Conservation (phyloP, 64 coral and sea anemone genomes). For the Platygyra sinensis region DNA sequence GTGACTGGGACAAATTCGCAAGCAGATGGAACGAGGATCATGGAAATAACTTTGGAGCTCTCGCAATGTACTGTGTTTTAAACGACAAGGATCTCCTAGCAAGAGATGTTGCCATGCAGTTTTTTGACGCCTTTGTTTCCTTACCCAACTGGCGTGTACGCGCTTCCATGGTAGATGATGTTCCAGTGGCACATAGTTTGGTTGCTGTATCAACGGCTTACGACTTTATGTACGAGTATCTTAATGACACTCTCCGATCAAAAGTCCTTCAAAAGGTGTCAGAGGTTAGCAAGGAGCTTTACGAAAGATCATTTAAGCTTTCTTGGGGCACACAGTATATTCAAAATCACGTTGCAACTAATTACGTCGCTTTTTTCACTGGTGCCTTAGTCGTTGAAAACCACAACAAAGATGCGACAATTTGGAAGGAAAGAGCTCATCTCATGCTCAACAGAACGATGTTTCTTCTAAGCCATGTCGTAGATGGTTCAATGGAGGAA, state of each 20-base stretch:
- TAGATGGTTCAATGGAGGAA: constrained; percentile 84
- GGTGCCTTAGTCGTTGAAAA: constrained; percentile 46
- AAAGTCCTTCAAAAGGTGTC: constrained; percentile 41
- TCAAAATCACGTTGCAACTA: constrained; percentile 96
- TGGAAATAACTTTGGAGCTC: constrained; percentile 69
- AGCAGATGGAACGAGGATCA: constrained; percentile 87
- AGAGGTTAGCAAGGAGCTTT: constrained; percentile 42
- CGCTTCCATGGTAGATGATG: constrained; percentile 62
- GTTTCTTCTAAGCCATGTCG: constrained; percentile 68
- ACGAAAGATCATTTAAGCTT: constrained; percentile 53
- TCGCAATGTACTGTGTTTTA: constrained; percentile 82
- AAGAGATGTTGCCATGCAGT: constrained; percentile 42
- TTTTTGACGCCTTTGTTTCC: constrained; percentile 41
- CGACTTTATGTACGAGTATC: constrained; percentile 67
- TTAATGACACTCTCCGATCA: constrained; percentile 53
- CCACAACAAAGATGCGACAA: constrained; percentile 22
- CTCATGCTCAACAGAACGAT: constrained; percentile 72
- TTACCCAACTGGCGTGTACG: constrained; percentile 78
- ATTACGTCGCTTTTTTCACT: constrained; percentile 80
- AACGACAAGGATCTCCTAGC: constrained; percentile 55
- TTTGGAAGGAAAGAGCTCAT: constrained; percentile 61
- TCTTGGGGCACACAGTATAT: constrained; percentile 84
- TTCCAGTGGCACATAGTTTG: constrained; percentile 85
- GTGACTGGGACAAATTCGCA: constrained; percentile 50
- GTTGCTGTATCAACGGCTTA: constrained; percentile 80